Base-by-base conservation (phyloP, 2,888 invertebrate species). In the Ceramica pisi region DNA sequence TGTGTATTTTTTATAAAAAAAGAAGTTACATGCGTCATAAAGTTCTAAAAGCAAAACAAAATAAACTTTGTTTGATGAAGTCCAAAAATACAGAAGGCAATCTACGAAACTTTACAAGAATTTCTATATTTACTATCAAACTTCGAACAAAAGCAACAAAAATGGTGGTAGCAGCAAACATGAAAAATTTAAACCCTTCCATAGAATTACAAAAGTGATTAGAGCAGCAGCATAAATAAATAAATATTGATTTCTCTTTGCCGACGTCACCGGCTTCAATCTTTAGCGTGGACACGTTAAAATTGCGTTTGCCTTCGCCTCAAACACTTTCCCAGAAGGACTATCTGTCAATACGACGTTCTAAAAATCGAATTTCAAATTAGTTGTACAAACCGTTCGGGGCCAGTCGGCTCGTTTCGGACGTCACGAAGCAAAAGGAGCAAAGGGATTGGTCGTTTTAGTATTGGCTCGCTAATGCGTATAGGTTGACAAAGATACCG, bases 181-280 rank as follows among this genome's bases (percentile, higher is more conserved):
- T 48, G 75, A 81, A 72, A 78, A 78, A 75, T 75, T 82, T 86
- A 82, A 85, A 80, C 83, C 83, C 83, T 93, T 94, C 93, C 90
- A 86, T 75, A 89, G 94, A 94, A 94, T 93, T 91, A 92, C 92
- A 91, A 83, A 90, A 90, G 81, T 87, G 81, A 92, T 94, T 94
- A 94, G 93, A 91, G 75, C 81, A 2, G 62, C 59, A 67, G 76
- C 84, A 83, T 82, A 78, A 82, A 89, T 86, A 91, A 92, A 84
- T 83, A 81, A 83, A 93, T 91, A 91, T 91, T 91, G 88, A 83
- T 85, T 88, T 86, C 87, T 84, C 89, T 92, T 93, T 91, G 76
- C 69, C 64, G 71, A 69, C 81, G 81, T 76, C 86, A 77, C 67
- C 81, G 79, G 75, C 84, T 77, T 84, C 88, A 74, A 86, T 82